Base-by-base conservation (phyloP, 2,888 invertebrate species). In the Amblyjoppa proteus region DNA sequence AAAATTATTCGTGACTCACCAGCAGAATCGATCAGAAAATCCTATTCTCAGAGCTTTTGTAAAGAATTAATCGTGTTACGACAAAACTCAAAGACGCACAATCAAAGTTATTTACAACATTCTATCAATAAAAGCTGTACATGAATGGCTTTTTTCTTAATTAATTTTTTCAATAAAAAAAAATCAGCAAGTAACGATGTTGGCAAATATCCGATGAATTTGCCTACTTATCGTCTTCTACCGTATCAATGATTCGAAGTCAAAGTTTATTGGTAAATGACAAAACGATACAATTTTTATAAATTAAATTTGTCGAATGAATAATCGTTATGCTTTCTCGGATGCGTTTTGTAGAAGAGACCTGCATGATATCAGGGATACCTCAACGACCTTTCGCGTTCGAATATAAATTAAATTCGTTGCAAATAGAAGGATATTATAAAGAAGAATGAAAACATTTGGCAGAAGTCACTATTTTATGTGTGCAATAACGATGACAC, bases 391-490 rank as follows among this genome's bases (percentile, higher is more conserved):
- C 64, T 53, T 84, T 83, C 80, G 66, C 69, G 78, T 41, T 82
- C 76, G 81, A 80, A 86, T 82, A 86, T 77, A 88, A 89, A 89
- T 88, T 74, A 87, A 85, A 86, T 86, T 79, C 75, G 49, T 77
- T 73, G 85, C 82, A 86, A 88, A 88, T 88, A 85, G 88, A 86
- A 76, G 81, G 87, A 76, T 87, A 88, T 77, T 87, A 85, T 80
- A 85, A 78, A 85, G 73, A 85, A 87, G 88, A 82, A 73, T 64
- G 69, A 81, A 71, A 82, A 82, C 41, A 85, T 86, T 87, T 86
- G 80, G 81, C 70, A 75, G 79, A 87, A 76, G 41, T 79, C 77
- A 34, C 58, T 77, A 71, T 70, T 74, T 73, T 68, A 28, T 83
- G 64, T 64, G 31, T 34, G 64, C 49, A 71, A 71, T 69, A 41